A percentile compares a stretch with the other conserved stretches of the same genome.
These are phyloP conservation scores for Hydrotaea diabolus DNA, from an alignment of 2,888 invertebrate genomes.

Conservation along the genomic window DNA sequence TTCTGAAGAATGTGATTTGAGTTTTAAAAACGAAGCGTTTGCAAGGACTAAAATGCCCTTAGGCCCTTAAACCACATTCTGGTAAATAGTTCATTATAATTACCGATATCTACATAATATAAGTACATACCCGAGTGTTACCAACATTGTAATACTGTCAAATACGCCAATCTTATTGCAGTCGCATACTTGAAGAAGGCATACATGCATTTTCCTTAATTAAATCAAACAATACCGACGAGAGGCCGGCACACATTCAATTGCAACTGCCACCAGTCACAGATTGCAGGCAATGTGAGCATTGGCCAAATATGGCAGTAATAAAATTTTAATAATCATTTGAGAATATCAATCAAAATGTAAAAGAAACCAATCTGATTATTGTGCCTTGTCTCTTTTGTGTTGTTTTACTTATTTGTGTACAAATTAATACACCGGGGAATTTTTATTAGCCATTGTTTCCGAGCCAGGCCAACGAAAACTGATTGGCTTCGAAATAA, in stretches of 20 bases:
- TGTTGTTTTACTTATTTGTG: conserved; percentile 44
- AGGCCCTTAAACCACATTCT: too few relatives aligned
- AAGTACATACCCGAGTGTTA: neutral
- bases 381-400: conserved; percentile 8
- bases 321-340: conserved; percentile 66
- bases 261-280: neutral
- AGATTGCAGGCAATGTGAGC: neutral
- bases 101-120: too few relatives aligned
- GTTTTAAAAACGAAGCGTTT: too few relatives aligned
- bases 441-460: conserved; percentile 66
- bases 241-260: neutral
- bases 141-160: too few relatives aligned
- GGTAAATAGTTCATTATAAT: too few relatives aligned
- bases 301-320: conserved; percentile 58
- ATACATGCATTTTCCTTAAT: neutral
- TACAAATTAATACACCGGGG: conserved; percentile 67
- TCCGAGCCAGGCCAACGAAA: conserved; percentile 9
- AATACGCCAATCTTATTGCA: neutral
- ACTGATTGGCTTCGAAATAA: conserved; percentile 9
- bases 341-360: conserved; percentile 67
- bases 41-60: too few relatives aligned
- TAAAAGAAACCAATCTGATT: conserved; percentile 43
- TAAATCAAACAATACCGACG: neutral
- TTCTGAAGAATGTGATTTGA: too few relatives aligned
- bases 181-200: neutral